Evolutionary conservation across 2,888 invertebrate genomes (phyloP).

Genomic region (Mellilla xanthometata): DNA sequence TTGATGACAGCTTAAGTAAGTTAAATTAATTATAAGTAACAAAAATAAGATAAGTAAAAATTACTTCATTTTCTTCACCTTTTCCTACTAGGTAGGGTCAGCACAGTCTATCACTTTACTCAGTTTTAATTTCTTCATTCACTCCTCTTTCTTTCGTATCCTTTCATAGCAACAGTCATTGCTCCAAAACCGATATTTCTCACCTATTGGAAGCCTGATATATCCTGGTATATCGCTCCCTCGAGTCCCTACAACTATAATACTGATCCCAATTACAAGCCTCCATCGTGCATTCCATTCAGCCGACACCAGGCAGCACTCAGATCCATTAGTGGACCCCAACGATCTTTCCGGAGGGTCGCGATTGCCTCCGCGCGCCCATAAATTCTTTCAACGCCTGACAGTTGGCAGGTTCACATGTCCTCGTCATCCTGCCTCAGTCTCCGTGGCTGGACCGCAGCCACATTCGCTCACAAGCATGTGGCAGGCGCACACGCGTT

Average conservation of each 20-base stretch:
- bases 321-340: constrained; percentile 37
- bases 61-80: too few species aligned
- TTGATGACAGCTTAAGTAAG: too few species aligned
- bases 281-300: neutral
- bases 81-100: too few species aligned
- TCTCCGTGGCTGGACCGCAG: constrained; percentile 39
- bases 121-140: too few species aligned
- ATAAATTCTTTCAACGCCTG: constrained; percentile 79
- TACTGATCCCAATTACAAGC: neutral
- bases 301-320: constrained; percentile 29
- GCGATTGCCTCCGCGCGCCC: constrained; percentile 52
- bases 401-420: constrained; percentile 70
- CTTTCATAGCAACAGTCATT: too few species aligned
- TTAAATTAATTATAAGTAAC: too few species aligned
- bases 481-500: constrained; percentile 59
- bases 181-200: too few species aligned
- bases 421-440: constrained; percentile 51
- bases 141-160: too few species aligned
- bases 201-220: too few species aligned
- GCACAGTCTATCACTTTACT: too few species aligned
- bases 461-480: constrained; percentile 64
- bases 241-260: neutral
- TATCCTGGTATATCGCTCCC: too few species aligned
- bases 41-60: too few species aligned
- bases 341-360: constrained; percentile 63